Evolutionary conservation across 2,888 invertebrate genomes (phyloP), one percentile per base, ranked within the genome.

Genomic region (Neoaliturus tenellus): DNA sequence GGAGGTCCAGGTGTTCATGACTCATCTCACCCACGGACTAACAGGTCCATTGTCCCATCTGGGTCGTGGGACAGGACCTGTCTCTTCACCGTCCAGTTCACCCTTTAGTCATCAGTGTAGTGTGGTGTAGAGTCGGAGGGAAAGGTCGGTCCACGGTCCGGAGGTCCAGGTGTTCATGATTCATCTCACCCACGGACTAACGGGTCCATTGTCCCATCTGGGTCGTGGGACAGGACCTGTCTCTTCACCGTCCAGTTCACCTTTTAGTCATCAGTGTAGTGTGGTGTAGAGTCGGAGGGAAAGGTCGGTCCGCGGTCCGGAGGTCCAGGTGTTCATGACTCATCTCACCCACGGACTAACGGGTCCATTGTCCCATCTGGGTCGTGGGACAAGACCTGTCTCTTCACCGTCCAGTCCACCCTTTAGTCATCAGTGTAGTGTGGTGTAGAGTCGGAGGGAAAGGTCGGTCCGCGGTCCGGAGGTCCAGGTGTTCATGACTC

Each of bases 21-120:
- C 69, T 69, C 69, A 69, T 33, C 69, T 33, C 69, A 69, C 69
- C 69, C 69, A 69, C 69, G 69, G 69, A 33, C n/a, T 69, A 69
- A 69, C 69, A 39, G 69, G 39, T 39, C 69, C 69, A 69, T 69
- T 69, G 69, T 69, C 35, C 69, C 35, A 69, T 69, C 69, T 69
- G 69, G 69, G 67, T 31, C 67, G 67, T 33, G 67, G 67, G 28
- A 33, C 33, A 1, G n/a, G 69, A 69, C 62, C 62, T 62, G 62
- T 62, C 62, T 31, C 44, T 12, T 44, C 44, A n/a, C n/a, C n/a
- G n/a, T n/a, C n/a, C n/a, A n/a, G n/a, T n/a, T n/a, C n/a, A n/a
- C n/a, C n/a, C n/a, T n/a, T n/a, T n/a, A n/a, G n/a, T n/a, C n/a
- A n/a, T n/a, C n/a, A n/a, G n/a, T n/a, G n/a, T n/a, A n/a, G n/a